Evolutionary conservation across 2,113 vertebrate species (phyloP).

Genomic region (Tychaedon coryphoeus): DNA sequence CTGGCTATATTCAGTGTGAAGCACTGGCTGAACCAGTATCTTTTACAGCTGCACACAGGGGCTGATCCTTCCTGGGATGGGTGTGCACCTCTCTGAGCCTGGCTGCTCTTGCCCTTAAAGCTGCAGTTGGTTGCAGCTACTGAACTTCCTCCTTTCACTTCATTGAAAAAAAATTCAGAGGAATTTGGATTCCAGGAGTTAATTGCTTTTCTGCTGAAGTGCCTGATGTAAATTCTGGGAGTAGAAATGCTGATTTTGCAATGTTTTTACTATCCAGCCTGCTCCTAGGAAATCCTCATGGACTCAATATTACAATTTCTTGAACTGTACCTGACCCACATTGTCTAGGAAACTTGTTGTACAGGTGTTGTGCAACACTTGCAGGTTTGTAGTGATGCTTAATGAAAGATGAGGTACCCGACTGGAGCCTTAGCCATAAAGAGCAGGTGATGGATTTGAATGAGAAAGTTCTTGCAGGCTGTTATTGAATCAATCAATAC

Average conservation of each 20-base stretch:
- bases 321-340: constrained; percentile 8
- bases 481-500: fast-evolving
- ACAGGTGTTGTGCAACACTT: background rate
- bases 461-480: background rate
- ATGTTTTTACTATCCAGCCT: background rate
- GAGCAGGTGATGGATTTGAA: background rate
- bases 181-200: background rate
- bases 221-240: background rate
- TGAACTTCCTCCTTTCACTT: constrained; percentile 25
- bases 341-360: background rate
- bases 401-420: background rate
- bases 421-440: background rate
- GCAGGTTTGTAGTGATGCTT: background rate
- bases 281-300: background rate
- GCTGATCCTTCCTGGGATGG: background rate
- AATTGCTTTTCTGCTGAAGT: background rate
- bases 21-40: background rate
- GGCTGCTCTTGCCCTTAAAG: background rate
- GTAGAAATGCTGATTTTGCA: background rate
- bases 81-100: background rate
- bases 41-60: background rate
- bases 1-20: background rate
- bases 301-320: background rate
- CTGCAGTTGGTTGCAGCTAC: background rate
- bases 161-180: background rate